Evolutionary conservation across 2,113 vertebrate species (phyloP), one percentile per base, ranked within the genome.

Genomic region (Pseudorectes ferrugineus): DNA sequence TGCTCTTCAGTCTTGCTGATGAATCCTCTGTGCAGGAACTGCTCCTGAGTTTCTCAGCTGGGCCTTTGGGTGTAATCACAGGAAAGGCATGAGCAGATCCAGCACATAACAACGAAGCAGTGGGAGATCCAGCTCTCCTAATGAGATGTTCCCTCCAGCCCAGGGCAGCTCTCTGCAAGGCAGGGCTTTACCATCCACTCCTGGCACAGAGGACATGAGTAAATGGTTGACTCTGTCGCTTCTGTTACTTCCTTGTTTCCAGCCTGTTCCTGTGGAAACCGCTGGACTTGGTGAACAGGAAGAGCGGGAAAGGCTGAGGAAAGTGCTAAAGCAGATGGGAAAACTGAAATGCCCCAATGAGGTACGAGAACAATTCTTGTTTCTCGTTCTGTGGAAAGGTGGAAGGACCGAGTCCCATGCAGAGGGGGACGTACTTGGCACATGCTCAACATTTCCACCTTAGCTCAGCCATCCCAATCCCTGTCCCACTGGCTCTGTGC

Each of bases 301-400:
- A 90, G 99, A 99, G 93, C 98, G 99, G 84, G 99, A 99, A 88
- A 98, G 98, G 83, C 98, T 99, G 91, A 98, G 99, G 78, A 98
- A 98, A 93, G 98, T 99, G 89, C 98, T 99, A 92, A 99, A 99
- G 98, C 99, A 99, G 98, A 99, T 99, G 98, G 99, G 99, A 91
- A 98, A 98, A 97, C 98, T 99, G 95, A 99, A 99, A 97, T 99
- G 99, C 96, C 98, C 99, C 58, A 99, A 98, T 96, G 98, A 99
- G 99, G 99, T 99, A 97, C 26, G 3, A 96, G 95, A 95, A 93
- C 43, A 1, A 77, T 63, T 86, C 93, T 71, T 92, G 72, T 80
- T 92, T 83, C 92, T 96, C 40, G 5, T 88, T 89, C 67, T 90
- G 59, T 49, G 81, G 38, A 29, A 43, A 85, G 46, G 40, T 74